A percentile compares a stretch with the other conserved stretches of the same genome.
phyloP scores from a whole-genome alignment of 2,113 vertebrate genomes.

The Phasianus colchicus region DNA sequence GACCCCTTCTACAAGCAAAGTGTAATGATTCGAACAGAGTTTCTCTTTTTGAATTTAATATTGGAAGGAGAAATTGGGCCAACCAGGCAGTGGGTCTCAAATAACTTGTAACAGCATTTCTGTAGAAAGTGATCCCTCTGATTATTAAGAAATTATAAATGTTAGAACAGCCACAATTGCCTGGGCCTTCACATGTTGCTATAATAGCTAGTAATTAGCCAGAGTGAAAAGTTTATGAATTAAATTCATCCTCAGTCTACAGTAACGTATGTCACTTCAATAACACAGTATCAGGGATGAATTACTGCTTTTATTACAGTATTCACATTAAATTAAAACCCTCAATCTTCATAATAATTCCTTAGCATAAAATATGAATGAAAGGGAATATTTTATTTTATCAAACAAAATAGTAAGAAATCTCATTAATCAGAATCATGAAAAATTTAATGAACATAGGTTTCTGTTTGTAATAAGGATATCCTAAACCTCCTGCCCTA shows the following conservation, averaged over 20 bases:
- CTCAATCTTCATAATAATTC: slow-evolving; percentile 6
- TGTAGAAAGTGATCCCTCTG: slow-evolving; percentile 3
- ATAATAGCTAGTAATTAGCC: slow-evolving; percentile 33
- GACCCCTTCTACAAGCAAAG: not conserved
- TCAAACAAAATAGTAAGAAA: not conserved
- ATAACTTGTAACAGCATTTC: not conserved
- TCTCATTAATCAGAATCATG: not conserved
- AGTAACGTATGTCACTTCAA: not conserved
- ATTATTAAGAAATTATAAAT: slow-evolving; percentile 41
- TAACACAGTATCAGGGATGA: not conserved
- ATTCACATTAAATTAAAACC: slow-evolving; percentile 8
- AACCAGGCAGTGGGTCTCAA: not conserved
- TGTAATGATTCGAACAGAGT: not conserved
- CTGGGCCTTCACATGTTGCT: not conserved
- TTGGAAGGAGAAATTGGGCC: not conserved
- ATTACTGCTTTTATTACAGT: not conserved
- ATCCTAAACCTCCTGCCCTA: not conserved
- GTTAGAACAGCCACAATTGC: slow-evolving; percentile 32
- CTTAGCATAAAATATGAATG: not conserved
- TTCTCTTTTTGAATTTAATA: not conserved
- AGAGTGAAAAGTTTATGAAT: slow-evolving; percentile 39
- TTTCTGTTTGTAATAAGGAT: not conserved
- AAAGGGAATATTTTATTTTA: not conserved
- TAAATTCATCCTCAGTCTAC: not conserved
- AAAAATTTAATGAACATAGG: not conserved